Evolutionary conservation across 1,140 invertebrate genomes (phyloP), one percentile per base, ranked within the genome.

Genomic region (Calycopis cecrops): DNA sequence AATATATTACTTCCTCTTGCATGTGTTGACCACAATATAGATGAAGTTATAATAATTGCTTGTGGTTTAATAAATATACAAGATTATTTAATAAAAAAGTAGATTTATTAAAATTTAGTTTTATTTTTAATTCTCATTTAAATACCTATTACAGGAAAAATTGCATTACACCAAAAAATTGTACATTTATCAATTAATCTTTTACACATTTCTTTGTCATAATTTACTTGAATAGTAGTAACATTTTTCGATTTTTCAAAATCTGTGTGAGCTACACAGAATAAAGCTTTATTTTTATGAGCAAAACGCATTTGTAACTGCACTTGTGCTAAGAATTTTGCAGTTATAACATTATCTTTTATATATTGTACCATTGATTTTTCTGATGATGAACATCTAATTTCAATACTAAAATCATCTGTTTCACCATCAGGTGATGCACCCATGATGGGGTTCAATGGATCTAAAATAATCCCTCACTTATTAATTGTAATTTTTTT

Each of bases 1-100:
- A 11, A 65, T 48, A 68, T 79, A 21, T 54, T 84, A 50, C 63
- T 62, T 60, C 74, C 73, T 42, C 73, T 86, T 72, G 60, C 76
- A 48, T 67, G 52, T 55, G 55, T 83, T 8, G 63, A 74, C 53
- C 38, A 59, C 59, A 63, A 61, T 57, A 68, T 69, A n/a, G 71
- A 81, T 65, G 40, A 75, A 49, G 55, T 67, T 40, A 59, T 81
- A 52, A 62, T 52, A n/a, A n/a, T n/a, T n/a, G n/a, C n/a, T n/a
- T n/a, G n/a, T n/a, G n/a, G n/a, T n/a, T n/a, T n/a, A n/a, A 48
- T 67, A 42, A 62, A 66, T 57, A 47, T 67, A 9, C 53, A 62
- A 37, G 59, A 59, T 55, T 35, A 55, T 52, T 55, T 52, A 57
- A 50, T 57, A 62, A 62, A 51, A 53, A n/a, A n/a, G n/a, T n/a